Evolutionary conservation across 2,113 vertebrate species (phyloP), one percentile per base, ranked within the genome.

Genomic region (Pristiophorus japonicus): DNA sequence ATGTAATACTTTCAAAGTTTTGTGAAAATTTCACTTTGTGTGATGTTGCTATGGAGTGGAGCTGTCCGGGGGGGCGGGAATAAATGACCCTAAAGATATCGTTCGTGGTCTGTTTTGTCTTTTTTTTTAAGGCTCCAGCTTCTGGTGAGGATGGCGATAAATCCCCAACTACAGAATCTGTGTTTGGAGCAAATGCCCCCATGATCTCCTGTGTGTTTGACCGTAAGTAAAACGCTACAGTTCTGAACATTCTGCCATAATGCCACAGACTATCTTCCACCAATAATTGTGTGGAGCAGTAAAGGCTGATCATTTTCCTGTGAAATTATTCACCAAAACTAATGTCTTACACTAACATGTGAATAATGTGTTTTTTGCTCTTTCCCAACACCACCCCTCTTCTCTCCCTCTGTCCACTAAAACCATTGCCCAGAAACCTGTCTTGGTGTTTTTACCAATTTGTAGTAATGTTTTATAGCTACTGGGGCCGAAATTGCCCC

Each of bases 131-230:
- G 95, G 75, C 75, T 95, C 14, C 65, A 34, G 0, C 24, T 65
- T 63, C 88, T 16, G 45, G 85, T n/a, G 73, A 62, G 38, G 51
- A 66, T 45, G 95, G 70, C 30, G 85, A 95, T 63, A 88, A 95
- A 95, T 95, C 85, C 27, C 65, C 59, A 47, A 96, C 96, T 0
- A 96, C 97, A 96, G 97, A 98, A 95, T 97, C 97, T 0, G 95
- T 98, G 96, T 99, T 99, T 96, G 99, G 99, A 92, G 99, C 98
- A 47, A 99, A 98, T 96, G 99, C 99, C 0, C 99, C 99, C 3
- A 98, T 98, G 42, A 98, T 99, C 92, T 99, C 99, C 95, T 99
- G 99, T 96, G 96, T 97, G 55, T 99, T 99, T 96, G 98, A 98
- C 95, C 97, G 99, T 99, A 97, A 97, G 98, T 97, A 91, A 66